phyloP scores from a whole-genome alignment of 1,140 invertebrate genomes.

The Cotesia glomerata region DNA sequence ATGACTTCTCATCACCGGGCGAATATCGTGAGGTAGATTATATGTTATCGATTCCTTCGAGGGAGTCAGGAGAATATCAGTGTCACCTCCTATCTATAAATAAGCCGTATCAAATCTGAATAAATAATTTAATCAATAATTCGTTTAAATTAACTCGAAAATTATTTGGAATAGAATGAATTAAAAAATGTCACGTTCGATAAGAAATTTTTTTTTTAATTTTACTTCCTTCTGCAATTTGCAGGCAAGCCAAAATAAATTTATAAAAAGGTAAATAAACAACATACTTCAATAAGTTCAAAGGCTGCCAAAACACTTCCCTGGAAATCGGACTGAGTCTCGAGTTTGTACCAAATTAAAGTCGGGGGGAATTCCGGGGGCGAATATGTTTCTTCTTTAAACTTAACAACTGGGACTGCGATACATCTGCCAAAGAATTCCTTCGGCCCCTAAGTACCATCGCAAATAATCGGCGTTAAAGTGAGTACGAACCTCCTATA shows the following conservation, averaged over 20 bases:
- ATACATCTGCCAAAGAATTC: slow-evolving; percentile 66
- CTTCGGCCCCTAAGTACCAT: slow-evolving; percentile 54
- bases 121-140: neutral
- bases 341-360: slow-evolving; percentile 65
- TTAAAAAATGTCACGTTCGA: no score
- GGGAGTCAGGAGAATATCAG: slow-evolving; percentile 39
- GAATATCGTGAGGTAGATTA: slow-evolving; percentile 62
- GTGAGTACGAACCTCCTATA: neutral
- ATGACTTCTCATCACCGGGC: slow-evolving; percentile 55
- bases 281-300: slow-evolving; percentile 65
- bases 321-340: slow-evolving; percentile 53
- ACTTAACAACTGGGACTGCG: slow-evolving; percentile 61
- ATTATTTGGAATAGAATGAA: no score
- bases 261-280: neutral
- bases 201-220: no score
- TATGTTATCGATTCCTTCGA: slow-evolving; percentile 49
- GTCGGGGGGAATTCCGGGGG: slow-evolving; percentile 63
- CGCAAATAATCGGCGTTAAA: neutral
- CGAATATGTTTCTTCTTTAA: slow-evolving; percentile 57
- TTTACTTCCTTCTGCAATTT: no score
- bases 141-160: no score
- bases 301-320: slow-evolving; percentile 67
- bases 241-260: neutral
- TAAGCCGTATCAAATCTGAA: neutral
- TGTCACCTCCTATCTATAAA: slow-evolving; percentile 43